Evolutionary conservation across 1,140 invertebrate species (phyloP).

Genomic region (Gonatopus flavifemur): DNA sequence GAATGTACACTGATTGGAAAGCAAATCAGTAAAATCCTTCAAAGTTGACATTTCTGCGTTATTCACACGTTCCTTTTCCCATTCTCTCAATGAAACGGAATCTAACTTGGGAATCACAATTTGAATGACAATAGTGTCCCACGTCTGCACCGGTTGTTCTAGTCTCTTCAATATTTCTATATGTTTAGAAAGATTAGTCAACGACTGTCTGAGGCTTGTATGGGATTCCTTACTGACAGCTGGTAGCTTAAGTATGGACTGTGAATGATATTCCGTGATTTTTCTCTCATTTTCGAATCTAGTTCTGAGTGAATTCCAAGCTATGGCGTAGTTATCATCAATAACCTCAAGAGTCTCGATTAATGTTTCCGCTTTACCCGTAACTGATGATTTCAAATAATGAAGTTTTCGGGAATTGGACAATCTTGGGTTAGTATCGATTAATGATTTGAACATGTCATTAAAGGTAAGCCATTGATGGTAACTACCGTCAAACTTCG

Average conservation of each 20-base stretch:
- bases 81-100: slow-evolving; percentile 9
- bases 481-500: too few species aligned
- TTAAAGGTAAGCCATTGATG: too few species aligned
- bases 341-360: slow-evolving; percentile 30
- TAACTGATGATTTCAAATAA: slow-evolving; percentile 21
- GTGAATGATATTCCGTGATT: slow-evolving; percentile 25
- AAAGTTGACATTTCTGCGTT: slow-evolving; percentile 2
- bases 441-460: too few species aligned
- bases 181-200: slow-evolving; percentile 15
- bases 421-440: too few species aligned
- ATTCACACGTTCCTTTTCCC: slow-evolving; percentile 15
- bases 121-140: slow-evolving; percentile 21
- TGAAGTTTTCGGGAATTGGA: too few species aligned
- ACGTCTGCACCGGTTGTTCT: slow-evolving; percentile 27
- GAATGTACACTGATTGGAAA: slow-evolving; percentile 11
- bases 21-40: slow-evolving; percentile 7
- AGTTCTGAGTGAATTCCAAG: slow-evolving; percentile 27
- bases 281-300: slow-evolving; percentile 33
- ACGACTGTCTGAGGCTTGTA: slow-evolving; percentile 15
- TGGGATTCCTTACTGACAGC: slow-evolving; percentile 17
- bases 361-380: slow-evolving; percentile 13
- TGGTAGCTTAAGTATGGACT: slow-evolving; percentile 22
- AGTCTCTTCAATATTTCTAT: slow-evolving; percentile 20
- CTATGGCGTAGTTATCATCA: slow-evolving; percentile 28
- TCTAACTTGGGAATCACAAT: slow-evolving; percentile 16